phyloP scores from a whole-genome alignment of 1,140 invertebrate species.

The Lepidotrigona ventralis region DNA sequence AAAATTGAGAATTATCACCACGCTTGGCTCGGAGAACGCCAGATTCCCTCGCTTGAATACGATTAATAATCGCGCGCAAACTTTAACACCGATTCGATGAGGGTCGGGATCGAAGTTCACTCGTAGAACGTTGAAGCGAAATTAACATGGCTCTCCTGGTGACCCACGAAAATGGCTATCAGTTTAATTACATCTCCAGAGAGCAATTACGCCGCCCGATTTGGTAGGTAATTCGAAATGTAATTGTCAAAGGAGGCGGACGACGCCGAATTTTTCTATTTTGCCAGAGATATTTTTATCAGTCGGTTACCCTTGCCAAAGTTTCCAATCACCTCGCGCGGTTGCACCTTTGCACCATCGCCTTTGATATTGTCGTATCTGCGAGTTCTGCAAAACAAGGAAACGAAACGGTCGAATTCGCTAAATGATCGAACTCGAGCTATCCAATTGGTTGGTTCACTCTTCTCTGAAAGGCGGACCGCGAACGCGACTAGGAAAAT shows the following conservation, averaged over 20 bases:
- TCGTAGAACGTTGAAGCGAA: slow-evolving; percentile 44
- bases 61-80: slow-evolving; percentile 3
- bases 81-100: neutral
- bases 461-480: neutral
- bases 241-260: slow-evolving; percentile 58
- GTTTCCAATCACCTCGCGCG: neutral
- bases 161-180: slow-evolving; percentile 59
- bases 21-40: too few relatives aligned
- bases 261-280: slow-evolving; percentile 19
- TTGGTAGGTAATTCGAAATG: slow-evolving; percentile 54
- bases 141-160: slow-evolving; percentile 53
- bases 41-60: too few relatives aligned
- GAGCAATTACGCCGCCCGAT: slow-evolving; percentile 58
- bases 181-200: slow-evolving; percentile 62
- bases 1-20: too few relatives aligned
- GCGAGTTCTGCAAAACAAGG: neutral
- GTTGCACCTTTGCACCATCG: too few relatives aligned
- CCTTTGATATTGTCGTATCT: neutral
- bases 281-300: neutral
- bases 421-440: too few relatives aligned
- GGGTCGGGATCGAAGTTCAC: slow-evolving; percentile 24
- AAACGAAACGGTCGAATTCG: neutral
- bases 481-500: too few relatives aligned
- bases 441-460: neutral
- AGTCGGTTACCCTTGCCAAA: neutral